Conservation (phyloP, 1,140 invertebrate species). For the Brachionus koreanus region DNA sequence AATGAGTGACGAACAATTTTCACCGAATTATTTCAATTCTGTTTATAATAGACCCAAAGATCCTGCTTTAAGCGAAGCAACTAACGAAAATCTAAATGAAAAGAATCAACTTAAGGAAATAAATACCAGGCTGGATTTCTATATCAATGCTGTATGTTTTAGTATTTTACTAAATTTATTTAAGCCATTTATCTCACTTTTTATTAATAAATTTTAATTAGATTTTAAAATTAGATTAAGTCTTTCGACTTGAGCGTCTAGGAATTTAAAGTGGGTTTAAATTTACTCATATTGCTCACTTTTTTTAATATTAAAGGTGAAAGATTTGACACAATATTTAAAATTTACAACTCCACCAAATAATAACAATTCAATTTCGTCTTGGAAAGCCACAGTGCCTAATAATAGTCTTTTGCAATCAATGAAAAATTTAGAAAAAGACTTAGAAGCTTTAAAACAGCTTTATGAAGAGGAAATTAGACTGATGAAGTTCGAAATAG, state of each 20-base stretch:
- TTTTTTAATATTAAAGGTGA: constrained; percentile 15
- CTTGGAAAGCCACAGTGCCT: neutral
- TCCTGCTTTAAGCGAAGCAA: neutral
- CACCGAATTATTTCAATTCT: constrained; percentile 15
- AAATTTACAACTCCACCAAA: neutral
- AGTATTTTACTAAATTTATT: neutral
- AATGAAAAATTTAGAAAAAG: constrained; percentile 38
- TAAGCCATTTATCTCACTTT: neutral
- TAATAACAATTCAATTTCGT: neutral
- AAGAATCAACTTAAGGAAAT: constrained; percentile 31
- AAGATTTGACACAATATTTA: constrained; percentile 33
- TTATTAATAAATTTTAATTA: neutral
- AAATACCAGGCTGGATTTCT: neutral
- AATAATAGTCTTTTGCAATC: constrained; percentile 12
- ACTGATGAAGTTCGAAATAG: constrained; percentile 33
- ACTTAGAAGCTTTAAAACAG: constrained; percentile 30
- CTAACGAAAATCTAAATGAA: constrained; percentile 16
- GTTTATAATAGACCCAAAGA: neutral
- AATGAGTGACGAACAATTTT: constrained; percentile 5
- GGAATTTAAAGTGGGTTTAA: neutral
- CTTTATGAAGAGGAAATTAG: constrained; percentile 29
- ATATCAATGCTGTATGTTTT: constrained; percentile 29
- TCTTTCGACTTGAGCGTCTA: neutral
- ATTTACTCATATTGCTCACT: neutral
- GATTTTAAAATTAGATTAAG: neutral